Percentiles rank a stretch among this genome's conserved stretches.
Conservation (phyloP, 1,140 invertebrate species). For the Scaptomyza hsui region DNA sequence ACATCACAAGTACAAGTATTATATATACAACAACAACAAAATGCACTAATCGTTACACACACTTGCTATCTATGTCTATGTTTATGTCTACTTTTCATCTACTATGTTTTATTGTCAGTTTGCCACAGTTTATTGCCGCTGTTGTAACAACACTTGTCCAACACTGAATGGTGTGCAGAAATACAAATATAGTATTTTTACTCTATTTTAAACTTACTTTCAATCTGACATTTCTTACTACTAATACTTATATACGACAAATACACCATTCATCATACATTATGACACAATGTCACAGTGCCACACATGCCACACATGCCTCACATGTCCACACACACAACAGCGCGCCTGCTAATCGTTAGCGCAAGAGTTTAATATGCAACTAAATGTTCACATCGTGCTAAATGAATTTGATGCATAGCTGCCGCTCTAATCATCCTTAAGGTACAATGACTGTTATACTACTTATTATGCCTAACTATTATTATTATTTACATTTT, state of each 20-base stretch:
- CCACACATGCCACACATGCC: slow-evolving; percentile 1
- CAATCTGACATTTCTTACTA: slow-evolving; percentile 1
- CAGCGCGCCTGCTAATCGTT: slow-evolving; percentile 19
- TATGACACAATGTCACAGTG: slow-evolving; percentile 16
- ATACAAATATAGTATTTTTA: too few species aligned
- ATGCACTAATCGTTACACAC: slow-evolving; percentile 17
- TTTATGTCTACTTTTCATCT: slow-evolving; percentile 14
- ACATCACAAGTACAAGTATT: slow-evolving; percentile 1
- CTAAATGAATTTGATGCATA: slow-evolving; percentile 34
- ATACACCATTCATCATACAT: neutral
- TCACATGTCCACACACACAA: slow-evolving; percentile 5
- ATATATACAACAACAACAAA: neutral
- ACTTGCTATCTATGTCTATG: slow-evolving; percentile 8
- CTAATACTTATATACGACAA: neutral
- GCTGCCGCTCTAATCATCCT: slow-evolving; percentile 15
- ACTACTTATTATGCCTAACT: too few species aligned
- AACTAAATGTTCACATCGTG: slow-evolving; percentile 15
- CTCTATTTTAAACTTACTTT: neutral
- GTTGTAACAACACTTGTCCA: slow-evolving; percentile 27
- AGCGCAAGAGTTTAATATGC: slow-evolving; percentile 15
- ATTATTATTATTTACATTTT: slow-evolving; percentile 40
- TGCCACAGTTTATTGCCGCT: slow-evolving; percentile 16
- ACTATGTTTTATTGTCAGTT: slow-evolving; percentile 19
- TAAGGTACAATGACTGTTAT: slow-evolving; percentile 33
- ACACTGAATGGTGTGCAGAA: slow-evolving; percentile 24